Percentiles rank a stretch among this genome's conserved stretches.
phyloP scores from a whole-genome alignment of 2,888 invertebrate species.

The Xanthostigma xanthostigma region DNA sequence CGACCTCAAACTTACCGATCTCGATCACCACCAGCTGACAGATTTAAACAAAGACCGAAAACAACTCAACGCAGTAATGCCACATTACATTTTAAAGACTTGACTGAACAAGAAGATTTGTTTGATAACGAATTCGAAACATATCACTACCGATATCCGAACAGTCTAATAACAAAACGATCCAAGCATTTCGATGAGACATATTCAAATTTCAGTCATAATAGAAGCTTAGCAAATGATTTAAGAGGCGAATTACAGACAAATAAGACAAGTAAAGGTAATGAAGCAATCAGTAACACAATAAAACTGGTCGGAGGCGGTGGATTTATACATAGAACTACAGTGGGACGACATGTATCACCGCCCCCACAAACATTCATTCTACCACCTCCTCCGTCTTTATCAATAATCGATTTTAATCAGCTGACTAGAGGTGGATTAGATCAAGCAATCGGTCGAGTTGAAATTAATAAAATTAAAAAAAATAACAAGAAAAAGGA shows the following conservation, averaged over 20 bases:
- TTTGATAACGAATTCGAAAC: background rate
- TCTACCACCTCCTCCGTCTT: slow-evolving; percentile 41
- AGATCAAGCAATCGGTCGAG: slow-evolving; percentile 27
- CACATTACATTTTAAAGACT: slow-evolving; percentile 35
- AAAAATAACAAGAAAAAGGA: no score
- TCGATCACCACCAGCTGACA: slow-evolving; percentile 25
- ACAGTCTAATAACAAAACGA: slow-evolving; percentile 1
- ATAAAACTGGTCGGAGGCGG: slow-evolving; percentile 9
- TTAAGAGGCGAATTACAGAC: no score
- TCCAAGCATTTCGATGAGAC: background rate
- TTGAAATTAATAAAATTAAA: no score
- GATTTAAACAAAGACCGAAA: slow-evolving; percentile 29
- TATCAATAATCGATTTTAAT: slow-evolving; percentile 60
- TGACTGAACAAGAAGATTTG: slow-evolving; percentile 16
- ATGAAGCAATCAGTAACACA: background rate
- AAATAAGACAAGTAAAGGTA: background rate
- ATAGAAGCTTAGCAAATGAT: no score
- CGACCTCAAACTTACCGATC: slow-evolving; percentile 19
- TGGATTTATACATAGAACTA: slow-evolving; percentile 7
- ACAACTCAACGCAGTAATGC: slow-evolving; percentile 32
- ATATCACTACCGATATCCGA: background rate
- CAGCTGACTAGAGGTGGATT: slow-evolving; percentile 46
- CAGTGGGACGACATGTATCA: slow-evolving; percentile 9
- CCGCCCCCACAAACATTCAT: slow-evolving; percentile 24
- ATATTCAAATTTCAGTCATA: background rate